A percentile compares a stretch with the other conserved stretches of the same genome.
phyloP scores from a whole-genome alignment of 2,797 vertebrate genomes.

The Oreochromis grahami region DNA sequence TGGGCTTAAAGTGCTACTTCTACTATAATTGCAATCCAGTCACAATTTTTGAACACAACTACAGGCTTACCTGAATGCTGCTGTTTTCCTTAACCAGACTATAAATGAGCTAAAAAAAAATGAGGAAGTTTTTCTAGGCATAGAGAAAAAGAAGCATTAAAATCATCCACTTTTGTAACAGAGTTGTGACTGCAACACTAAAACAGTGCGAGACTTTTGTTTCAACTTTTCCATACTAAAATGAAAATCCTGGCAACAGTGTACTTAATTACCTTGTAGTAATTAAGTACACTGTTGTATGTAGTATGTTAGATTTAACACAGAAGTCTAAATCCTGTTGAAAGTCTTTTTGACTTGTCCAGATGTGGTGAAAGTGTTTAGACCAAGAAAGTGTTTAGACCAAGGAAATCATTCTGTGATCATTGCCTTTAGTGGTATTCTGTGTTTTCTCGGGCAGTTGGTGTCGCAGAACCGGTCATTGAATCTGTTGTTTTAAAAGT shows the following conservation, averaged over 20 bases:
- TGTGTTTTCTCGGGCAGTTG: background rate
- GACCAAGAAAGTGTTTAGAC: background rate
- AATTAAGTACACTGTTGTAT: fast-evolving
- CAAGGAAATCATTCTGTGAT: background rate
- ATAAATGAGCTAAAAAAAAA: background rate
- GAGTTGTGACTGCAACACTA: background rate
- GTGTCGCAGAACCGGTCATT: background rate
- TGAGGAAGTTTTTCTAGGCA: background rate
- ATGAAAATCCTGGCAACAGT: fast-evolving
- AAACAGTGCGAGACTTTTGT: background rate
- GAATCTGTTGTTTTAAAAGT: background rate
- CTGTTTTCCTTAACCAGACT: background rate
- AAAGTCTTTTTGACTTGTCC: background rate
- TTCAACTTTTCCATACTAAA: background rate
- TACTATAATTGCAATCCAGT: background rate
- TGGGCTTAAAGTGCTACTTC: background rate
- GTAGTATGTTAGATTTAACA: too few species aligned
- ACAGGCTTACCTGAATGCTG: background rate
- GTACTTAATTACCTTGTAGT: background rate
- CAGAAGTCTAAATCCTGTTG: too few species aligned
- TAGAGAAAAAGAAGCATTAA: too few species aligned
- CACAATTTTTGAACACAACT: background rate
- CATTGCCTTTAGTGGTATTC: background rate
- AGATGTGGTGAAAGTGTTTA: background rate
- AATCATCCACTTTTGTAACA: background rate